Evolutionary conservation across 2,888 invertebrate genomes (phyloP).

Genomic region (Hedya salicella): DNA sequence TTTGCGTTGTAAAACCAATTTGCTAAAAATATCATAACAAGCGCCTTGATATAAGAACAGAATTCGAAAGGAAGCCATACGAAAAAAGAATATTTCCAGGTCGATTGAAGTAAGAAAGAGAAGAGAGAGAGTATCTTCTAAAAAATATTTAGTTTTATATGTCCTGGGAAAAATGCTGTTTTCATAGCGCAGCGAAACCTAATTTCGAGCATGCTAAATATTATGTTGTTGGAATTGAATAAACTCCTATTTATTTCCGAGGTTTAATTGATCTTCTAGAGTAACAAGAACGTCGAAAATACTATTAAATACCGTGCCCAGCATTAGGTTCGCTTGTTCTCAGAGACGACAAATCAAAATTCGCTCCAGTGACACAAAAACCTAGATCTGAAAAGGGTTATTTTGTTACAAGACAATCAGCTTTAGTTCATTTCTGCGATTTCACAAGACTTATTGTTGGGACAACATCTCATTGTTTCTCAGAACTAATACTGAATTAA

Average conservation of each 20-base stretch:
- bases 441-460: slow-evolving; percentile 5
- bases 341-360: slow-evolving; percentile 16
- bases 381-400: slow-evolving; percentile 17
- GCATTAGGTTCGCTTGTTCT: slow-evolving; percentile 14
- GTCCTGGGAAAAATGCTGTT: no score
- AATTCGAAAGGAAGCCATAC: no score
- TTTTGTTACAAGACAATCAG: slow-evolving; percentile 16
- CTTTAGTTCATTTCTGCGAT: not conserved
- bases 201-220: no score
- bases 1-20: no score
- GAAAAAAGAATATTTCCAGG: no score
- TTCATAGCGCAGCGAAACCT: no score
- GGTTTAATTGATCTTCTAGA: not conserved
- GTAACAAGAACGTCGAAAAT: not conserved
- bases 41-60: no score
- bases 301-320: not conserved
- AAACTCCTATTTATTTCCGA: not conserved
- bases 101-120: no score
- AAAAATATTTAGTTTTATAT: no score
- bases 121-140: no score
- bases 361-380: slow-evolving; percentile 21
- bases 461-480: not conserved
- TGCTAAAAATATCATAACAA: no score
- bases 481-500: not conserved
- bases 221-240: no score